phyloP scores from a whole-genome alignment of 2,797 vertebrate species.

The Natrix natrix region DNA sequence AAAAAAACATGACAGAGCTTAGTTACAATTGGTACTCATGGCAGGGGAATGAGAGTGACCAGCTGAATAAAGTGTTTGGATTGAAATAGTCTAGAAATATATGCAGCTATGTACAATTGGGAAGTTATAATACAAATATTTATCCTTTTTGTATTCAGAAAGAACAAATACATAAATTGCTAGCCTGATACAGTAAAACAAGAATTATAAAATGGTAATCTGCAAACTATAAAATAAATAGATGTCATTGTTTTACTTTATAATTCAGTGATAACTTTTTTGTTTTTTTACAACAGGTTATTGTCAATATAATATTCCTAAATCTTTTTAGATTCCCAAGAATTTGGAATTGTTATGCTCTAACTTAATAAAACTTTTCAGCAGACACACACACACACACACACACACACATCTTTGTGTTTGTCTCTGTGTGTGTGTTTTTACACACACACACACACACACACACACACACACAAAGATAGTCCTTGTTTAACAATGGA shows the following conservation, averaged over 20 bases:
- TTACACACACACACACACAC: too few species aligned
- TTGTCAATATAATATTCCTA: not conserved
- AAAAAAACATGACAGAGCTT: conserved; percentile 22
- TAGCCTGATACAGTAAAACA: not conserved
- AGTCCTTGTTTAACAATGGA: not conserved
- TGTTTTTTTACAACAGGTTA: not conserved
- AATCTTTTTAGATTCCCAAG: not conserved
- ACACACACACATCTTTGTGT: too few species aligned
- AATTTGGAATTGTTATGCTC: not conserved
- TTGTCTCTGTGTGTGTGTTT: too few species aligned
- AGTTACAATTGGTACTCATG: not conserved
- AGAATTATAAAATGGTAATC: not conserved
- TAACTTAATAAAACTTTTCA: not conserved
- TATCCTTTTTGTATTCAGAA: not conserved
- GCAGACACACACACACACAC: not conserved
- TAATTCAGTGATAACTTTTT: not conserved
- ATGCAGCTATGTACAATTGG: not conserved
- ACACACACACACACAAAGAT: too few species aligned
- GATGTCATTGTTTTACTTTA: not conserved
- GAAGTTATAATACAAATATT: not conserved
- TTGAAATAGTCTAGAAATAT: not conserved
- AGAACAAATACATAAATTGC: not conserved
- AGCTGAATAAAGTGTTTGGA: not conserved
- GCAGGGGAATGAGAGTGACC: not conserved
- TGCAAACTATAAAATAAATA: not conserved